A percentile compares a stretch with the other conserved stretches of the same genome.
These are phyloP conservation scores for Parapristionchus giblindavisi DNA, from an alignment of 2,888 invertebrate species.

Conservation along the genomic window DNA sequence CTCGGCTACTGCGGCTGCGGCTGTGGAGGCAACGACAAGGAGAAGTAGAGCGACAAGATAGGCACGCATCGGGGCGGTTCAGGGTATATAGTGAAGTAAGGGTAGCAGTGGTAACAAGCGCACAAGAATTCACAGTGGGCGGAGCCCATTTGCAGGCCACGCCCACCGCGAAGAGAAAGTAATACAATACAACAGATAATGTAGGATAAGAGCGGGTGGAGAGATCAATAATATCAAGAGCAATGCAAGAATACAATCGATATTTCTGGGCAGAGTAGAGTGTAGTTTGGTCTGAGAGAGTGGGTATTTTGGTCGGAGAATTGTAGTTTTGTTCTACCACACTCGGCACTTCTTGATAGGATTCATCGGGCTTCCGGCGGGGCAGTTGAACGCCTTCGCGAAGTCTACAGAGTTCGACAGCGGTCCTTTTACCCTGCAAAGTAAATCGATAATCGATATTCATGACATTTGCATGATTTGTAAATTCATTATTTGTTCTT, in stretches of 20 bases:
- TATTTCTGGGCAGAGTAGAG: background rate
- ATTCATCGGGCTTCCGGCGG: conserved; percentile 88
- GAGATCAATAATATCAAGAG: background rate
- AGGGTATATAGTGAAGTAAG: too few relatives aligned
- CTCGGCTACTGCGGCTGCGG: too few relatives aligned
- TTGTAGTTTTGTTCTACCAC: conserved; percentile 64
- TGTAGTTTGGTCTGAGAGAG: background rate
- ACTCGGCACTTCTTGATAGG: conserved; percentile 74
- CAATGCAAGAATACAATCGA: background rate
- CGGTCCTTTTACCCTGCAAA: conserved; percentile 83
- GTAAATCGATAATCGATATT: conserved; percentile 1
- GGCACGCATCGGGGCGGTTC: too few relatives aligned
- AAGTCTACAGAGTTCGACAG: conserved; percentile 89
- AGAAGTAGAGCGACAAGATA: too few relatives aligned
- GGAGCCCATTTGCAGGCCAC: too few relatives aligned
- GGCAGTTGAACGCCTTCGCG: conserved; percentile 86
- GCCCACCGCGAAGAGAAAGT: background rate
- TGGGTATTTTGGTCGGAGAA: too few relatives aligned
- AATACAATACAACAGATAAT: background rate
- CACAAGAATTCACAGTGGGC: too few relatives aligned
- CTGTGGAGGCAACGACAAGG: too few relatives aligned
- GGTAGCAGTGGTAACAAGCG: too few relatives aligned
- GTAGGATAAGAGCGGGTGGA: background rate
- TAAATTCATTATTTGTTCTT: too few relatives aligned
- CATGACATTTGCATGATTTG: too few relatives aligned